phyloP scores from a whole-genome alignment of 2,797 vertebrate genomes.

The Bovichtus diacanthus region DNA sequence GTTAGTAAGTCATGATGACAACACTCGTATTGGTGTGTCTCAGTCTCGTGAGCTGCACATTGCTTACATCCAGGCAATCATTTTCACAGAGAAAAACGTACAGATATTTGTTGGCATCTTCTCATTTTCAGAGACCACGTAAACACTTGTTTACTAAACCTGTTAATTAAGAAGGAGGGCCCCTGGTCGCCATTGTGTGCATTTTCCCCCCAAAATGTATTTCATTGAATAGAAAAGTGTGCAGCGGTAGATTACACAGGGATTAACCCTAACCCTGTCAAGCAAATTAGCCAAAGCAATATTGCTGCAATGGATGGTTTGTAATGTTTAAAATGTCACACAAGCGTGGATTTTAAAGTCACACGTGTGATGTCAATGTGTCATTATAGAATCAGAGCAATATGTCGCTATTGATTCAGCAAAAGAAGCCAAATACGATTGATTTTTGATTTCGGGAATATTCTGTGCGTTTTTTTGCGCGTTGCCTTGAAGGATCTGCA shows the following conservation, averaged over 20 bases:
- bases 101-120: conserved; percentile 16
- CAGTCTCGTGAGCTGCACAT: conserved; percentile 20
- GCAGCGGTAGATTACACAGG: conserved; percentile 48
- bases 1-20: conserved; percentile 40
- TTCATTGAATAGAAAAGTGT: conserved; percentile 3
- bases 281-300: conserved; percentile 57
- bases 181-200: conserved; percentile 6
- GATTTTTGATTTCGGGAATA: neutral
- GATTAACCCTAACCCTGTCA: too few relatives aligned
- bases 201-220: conserved; percentile 8
- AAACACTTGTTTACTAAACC: conserved; percentile 32
- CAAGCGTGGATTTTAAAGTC: conserved; percentile 36
- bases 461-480: conserved; percentile 65
- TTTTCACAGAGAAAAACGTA: conserved; percentile 1
- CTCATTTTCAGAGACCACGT: conserved; percentile 3
- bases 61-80: conserved; percentile 5
- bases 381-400: neutral
- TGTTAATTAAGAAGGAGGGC: conserved; percentile 11
- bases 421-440: neutral
- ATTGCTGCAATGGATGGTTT: conserved; percentile 88
- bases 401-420: neutral
- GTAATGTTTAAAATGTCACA: conserved; percentile 65
- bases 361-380: neutral
- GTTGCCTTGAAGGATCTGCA: conserved; percentile 78
- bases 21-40: conserved; percentile 18